phyloP scores from a whole-genome alignment of 1,140 invertebrate genomes.

The Stenopsyche tienmushanensis region DNA sequence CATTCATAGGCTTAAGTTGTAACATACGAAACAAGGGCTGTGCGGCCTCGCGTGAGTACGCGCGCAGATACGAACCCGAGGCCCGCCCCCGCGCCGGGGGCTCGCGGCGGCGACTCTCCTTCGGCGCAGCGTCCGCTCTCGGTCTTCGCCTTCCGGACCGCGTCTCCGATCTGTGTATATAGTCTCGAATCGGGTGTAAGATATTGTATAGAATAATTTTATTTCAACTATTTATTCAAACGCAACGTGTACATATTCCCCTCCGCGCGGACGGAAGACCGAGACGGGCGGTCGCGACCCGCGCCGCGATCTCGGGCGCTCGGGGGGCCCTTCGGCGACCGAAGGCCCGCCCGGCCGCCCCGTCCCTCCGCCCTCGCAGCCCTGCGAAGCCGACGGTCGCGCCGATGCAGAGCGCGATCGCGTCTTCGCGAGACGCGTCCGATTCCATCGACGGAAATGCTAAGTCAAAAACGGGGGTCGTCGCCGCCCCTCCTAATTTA shows the following conservation, averaged over 20 bases:
- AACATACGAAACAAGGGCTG: slow-evolving; percentile 29
- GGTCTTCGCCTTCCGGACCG: not conserved
- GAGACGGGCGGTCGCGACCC: not conserved
- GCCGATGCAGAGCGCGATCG: not conserved
- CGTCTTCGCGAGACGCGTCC: not conserved
- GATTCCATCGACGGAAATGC: slow-evolving; percentile 6
- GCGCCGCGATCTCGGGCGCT: slow-evolving; percentile 39
- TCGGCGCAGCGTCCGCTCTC: slow-evolving; percentile 19
- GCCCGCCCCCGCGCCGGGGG: slow-evolving; percentile 19
- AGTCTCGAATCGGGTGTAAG: no score
- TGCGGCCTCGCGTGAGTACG: slow-evolving; percentile 35
- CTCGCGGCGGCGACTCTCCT: slow-evolving; percentile 16
- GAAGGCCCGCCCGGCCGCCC: slow-evolving; percentile 20
- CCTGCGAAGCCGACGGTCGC: slow-evolving; percentile 27
- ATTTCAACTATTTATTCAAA: slow-evolving; percentile 6
- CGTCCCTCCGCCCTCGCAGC: slow-evolving; percentile 35
- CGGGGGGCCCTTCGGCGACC: slow-evolving; percentile 9
- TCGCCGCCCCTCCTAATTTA: slow-evolving; percentile 25
- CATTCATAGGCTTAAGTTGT: slow-evolving; percentile 27
- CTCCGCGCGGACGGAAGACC: not conserved
- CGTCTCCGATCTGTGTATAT: not conserved
- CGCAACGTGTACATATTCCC: no score
- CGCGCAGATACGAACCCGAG: slow-evolving; percentile 31
- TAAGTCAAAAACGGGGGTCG: slow-evolving; percentile 22
- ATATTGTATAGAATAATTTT: no score